Evolutionary conservation across 2,113 vertebrate species (phyloP).

Genomic region (Ramphastos sulfuratus): DNA sequence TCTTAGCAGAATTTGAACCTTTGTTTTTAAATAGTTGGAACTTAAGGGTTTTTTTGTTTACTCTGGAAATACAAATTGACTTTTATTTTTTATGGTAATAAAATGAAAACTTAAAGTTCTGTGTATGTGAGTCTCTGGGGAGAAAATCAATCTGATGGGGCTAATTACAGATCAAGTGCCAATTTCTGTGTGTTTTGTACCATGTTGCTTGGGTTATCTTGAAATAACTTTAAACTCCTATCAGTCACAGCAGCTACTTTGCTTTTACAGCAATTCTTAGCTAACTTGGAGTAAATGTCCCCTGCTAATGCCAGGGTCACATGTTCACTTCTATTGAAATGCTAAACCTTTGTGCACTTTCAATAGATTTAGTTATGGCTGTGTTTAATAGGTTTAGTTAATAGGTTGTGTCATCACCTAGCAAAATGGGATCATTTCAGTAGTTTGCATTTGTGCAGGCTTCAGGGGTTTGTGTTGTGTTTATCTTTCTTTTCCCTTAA

Average conservation of each 20-base stretch:
- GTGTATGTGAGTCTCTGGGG: slow-evolving; percentile 34
- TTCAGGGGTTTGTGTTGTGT: not conserved
- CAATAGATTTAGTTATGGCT: not conserved
- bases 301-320: not conserved
- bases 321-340: not conserved
- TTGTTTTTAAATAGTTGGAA: slow-evolving; percentile 57
- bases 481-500: not conserved
- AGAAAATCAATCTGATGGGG: not conserved
- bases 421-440: not conserved
- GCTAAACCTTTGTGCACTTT: not conserved
- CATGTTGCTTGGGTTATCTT: not conserved
- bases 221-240: not conserved
- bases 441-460: not conserved
- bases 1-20: not conserved
- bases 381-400: too few species aligned
- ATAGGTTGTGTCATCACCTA: not conserved
- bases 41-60: slow-evolving; percentile 54
- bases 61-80: slow-evolving; percentile 37
- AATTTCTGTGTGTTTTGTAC: not conserved
- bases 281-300: not conserved
- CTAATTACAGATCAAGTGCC: slow-evolving; percentile 27
- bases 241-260: not conserved
- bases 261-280: not conserved
- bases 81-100: slow-evolving; percentile 56
- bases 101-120: slow-evolving; percentile 21